Percentiles rank a stretch among this genome's conserved stretches.
These are phyloP conservation scores for Ridgeia piscesae DNA, from an alignment of 1,140 invertebrate genomes.

Conservation along the genomic window DNA sequence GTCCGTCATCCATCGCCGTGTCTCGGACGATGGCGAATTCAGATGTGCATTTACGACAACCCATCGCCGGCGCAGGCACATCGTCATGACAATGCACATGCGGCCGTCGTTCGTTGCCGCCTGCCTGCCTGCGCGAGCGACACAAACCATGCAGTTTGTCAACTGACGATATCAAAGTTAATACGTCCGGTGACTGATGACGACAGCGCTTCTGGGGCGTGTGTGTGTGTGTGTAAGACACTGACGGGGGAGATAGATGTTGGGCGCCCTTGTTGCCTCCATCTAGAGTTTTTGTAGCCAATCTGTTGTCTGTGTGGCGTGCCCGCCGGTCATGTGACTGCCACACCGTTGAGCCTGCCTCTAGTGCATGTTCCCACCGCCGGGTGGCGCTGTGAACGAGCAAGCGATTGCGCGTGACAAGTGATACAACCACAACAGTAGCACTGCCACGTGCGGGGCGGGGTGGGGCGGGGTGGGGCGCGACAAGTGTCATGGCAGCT, in stretches of 20 bases:
- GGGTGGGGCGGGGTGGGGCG: no score
- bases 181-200: constrained; percentile 3
- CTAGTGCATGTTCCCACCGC: neutral
- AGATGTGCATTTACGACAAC: constrained; percentile 1
- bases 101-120: neutral
- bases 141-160: neutral
- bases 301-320: neutral
- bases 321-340: neutral
- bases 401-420: neutral
- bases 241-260: neutral
- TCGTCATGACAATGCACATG: neutral
- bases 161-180: constrained; percentile 6
- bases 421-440: neutral
- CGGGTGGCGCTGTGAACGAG: neutral
- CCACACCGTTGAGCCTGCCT: neutral
- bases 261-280: neutral
- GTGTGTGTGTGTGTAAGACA: no score
- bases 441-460: neutral
- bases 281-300: constrained; percentile 5
- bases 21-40: neutral
- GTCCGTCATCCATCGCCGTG: neutral
- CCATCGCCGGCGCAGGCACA: neutral
- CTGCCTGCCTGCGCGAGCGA: no score
- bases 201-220: neutral
- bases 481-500: neutral